A percentile compares a stretch with the other conserved stretches of the same genome.
Evolutionary conservation across 1,140 invertebrate genomes (phyloP).

Genomic region (Heliconius melpomene): DNA sequence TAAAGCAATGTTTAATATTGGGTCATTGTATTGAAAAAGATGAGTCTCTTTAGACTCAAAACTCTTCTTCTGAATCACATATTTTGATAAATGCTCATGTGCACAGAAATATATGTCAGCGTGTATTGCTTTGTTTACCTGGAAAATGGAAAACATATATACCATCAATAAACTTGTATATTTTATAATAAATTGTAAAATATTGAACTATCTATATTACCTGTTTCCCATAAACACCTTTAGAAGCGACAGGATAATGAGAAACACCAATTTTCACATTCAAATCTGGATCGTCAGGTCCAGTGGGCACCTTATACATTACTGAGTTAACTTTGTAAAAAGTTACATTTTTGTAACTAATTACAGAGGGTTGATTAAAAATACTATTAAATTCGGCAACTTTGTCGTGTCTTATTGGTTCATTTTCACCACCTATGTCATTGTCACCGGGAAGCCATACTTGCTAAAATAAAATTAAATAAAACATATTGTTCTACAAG

Average conservation of each 20-base stretch:
- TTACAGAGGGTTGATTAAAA: slow-evolving; percentile 86
- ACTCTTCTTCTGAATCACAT: slow-evolving; percentile 57
- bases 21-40: slow-evolving; percentile 54
- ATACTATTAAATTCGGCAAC: slow-evolving; percentile 89
- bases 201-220: slow-evolving; percentile 54
- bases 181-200: too few relatives aligned
- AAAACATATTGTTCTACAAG: neutral
- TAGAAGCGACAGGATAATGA: slow-evolving; percentile 86
- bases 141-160: slow-evolving; percentile 9
- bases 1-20: slow-evolving; percentile 59
- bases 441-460: slow-evolving; percentile 96
- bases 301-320: slow-evolving; percentile 77
- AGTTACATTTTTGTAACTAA: slow-evolving; percentile 82
- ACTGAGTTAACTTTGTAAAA: slow-evolving; percentile 88
- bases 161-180: too few relatives aligned
- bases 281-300: slow-evolving; percentile 49
- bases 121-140: slow-evolving; percentile 85
- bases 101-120: slow-evolving; percentile 93
- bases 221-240: slow-evolving; percentile 83
- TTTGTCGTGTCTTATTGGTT: slow-evolving; percentile 87
- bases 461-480: slow-evolving; percentile 82
- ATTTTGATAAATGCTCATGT: slow-evolving; percentile 86
- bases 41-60: slow-evolving; percentile 54
- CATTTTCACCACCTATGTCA: slow-evolving; percentile 96
- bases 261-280: slow-evolving; percentile 85